phyloP scores from a whole-genome alignment of 2,888 invertebrate genomes.

The Amphipoea lucens region DNA sequence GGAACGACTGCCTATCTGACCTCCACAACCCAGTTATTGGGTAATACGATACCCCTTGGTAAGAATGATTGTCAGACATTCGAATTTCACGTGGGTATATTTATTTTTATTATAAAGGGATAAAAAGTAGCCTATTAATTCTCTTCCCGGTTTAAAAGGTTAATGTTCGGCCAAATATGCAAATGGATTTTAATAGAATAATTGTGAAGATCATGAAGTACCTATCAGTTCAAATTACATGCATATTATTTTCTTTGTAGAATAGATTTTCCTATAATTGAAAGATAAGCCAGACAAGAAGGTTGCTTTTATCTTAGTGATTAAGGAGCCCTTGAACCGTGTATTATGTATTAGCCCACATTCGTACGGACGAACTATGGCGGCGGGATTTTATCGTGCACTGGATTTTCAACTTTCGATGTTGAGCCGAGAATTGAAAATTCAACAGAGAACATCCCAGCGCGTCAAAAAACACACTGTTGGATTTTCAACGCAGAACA shows the following conservation, averaged over 20 bases:
- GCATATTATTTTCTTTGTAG: neutral
- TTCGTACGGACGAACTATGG: too few species aligned
- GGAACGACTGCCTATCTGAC: too few species aligned
- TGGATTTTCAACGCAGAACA: too few species aligned
- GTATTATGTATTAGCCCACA: neutral
- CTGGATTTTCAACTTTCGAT: too few species aligned
- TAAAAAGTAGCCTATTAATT: neutral
- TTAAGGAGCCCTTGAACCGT: neutral
- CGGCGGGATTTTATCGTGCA: too few species aligned
- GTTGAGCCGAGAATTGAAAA: too few species aligned
- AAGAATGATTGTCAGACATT: too few species aligned
- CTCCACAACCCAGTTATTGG: too few species aligned
- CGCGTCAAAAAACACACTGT: too few species aligned
- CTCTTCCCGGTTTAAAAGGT: neutral
- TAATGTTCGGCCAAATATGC: neutral
- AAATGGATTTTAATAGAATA: neutral
- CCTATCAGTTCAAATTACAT: neutral
- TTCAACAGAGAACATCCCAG: too few species aligned
- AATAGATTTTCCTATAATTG: neutral
- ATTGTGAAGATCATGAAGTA: neutral
- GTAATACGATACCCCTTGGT: too few species aligned
- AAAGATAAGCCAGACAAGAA: neutral
- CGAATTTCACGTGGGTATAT: neutral
- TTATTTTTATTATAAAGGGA: neutral
- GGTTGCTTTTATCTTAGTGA: neutral